phyloP scores from a whole-genome alignment of 2,888 invertebrate genomes.

The Poecilus cupreus region DNA sequence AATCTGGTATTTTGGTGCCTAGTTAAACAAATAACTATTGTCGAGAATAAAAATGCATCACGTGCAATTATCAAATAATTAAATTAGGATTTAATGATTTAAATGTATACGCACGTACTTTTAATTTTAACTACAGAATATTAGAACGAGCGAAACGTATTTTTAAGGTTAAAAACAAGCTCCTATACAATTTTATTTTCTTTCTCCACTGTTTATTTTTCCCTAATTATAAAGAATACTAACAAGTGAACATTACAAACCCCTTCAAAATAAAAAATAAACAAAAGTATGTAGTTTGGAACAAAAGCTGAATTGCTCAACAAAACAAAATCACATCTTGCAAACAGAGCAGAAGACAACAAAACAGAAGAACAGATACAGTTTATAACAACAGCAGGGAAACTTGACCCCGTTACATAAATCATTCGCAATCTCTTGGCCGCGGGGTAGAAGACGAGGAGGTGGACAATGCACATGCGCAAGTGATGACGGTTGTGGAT shows the following conservation, averaged over 20 bases:
- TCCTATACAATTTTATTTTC: too few species aligned
- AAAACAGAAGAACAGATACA: constrained; percentile 42
- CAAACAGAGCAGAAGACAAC: constrained; percentile 9
- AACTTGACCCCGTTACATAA: constrained; percentile 56
- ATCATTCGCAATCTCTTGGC: constrained; percentile 55
- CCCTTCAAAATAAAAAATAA: not conserved
- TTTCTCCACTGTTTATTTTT: not conserved
- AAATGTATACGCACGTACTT: too few species aligned
- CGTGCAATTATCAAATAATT: too few species aligned
- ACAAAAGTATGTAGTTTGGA: constrained; percentile 21
- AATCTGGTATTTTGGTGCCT: too few species aligned
- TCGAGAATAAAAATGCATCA: too few species aligned
- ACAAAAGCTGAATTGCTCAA: constrained; percentile 17
- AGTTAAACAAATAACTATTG: too few species aligned
- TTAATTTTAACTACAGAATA: too few species aligned
- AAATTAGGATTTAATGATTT: too few species aligned
- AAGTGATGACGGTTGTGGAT: not conserved
- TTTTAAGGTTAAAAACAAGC: too few species aligned
- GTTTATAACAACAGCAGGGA: constrained; percentile 31
- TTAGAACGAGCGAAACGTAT: too few species aligned
- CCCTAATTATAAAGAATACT: not conserved
- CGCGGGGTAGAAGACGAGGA: not conserved
- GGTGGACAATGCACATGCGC: too few species aligned
- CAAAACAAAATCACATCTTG: constrained; percentile 44
- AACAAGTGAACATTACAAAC: not conserved